Evolutionary conservation across 2,113 vertebrate species (phyloP), one percentile per base, ranked within the genome.

Genomic region (Panthera uncia): DNA sequence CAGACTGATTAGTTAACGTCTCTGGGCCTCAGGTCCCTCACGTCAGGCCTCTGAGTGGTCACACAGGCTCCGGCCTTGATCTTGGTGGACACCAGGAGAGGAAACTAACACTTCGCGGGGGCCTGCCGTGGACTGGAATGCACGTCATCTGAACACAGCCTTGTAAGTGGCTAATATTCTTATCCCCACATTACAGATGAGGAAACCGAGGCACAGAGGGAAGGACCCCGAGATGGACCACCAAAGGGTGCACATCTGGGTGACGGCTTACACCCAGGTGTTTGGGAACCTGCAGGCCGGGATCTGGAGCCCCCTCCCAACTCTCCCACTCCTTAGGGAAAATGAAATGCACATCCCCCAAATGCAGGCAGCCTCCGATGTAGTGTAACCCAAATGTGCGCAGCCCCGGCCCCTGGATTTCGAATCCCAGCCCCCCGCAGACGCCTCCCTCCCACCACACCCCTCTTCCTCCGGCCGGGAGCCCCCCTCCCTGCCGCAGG

Each of bases 181-280:
- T 8, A 11, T 5, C 36, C 74, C 69, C 38, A 25, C 5, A 0
- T 48, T 10, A 68, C 68, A 71, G 88, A 88, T 13, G 31, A 76
- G 69, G 65, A 90, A 81, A 96, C 79, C 27, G 94, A 94, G 90
- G 69, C 76, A 15, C 23, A 41, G 69, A n/a, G 25, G 21, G 38
- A 50, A 0, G 3, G 25, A 2, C 31, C 31, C 12, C 14, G 1
- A 16, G 45, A 41, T 78, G 31, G 50, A 10, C n/a, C 2, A 0
- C n/a, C 93, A 41, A 57, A 76, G 66, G 66, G 21, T 19, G 5
- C 4, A 12, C 23, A 52, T 45, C 69, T 48, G 21, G 61, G 16
- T 11, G 23, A 33, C 2, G 1, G 82, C 18, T 66, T 25, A 74
- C n/a, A 73, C 12, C 36, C 8, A 27, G 38, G 50, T 61, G 31